Evolutionary conservation across 2,113 vertebrate species (phyloP).

Genomic region (Plecotus auritus): DNA sequence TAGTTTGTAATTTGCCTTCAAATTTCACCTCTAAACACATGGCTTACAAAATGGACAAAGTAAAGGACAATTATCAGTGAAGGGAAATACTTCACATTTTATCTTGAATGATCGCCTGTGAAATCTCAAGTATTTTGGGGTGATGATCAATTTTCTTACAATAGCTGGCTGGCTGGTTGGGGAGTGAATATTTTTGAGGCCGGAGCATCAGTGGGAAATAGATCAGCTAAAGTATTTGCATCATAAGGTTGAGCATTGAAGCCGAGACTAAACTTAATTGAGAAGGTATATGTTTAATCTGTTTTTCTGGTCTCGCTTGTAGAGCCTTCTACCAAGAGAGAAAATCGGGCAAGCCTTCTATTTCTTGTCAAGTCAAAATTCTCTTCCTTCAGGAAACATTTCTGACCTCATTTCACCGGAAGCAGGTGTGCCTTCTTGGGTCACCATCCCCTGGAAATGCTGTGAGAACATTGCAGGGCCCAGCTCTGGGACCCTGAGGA

Average conservation of each 20-base stretch:
- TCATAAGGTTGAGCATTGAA: neutral
- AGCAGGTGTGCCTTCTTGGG: neutral
- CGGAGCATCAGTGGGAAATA: neutral
- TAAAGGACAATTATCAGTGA: neutral
- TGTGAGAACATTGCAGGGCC: neutral
- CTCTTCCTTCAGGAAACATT: neutral
- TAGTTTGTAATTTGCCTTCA: neutral
- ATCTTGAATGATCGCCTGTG: neutral
- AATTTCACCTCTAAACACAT: neutral
- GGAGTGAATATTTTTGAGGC: neutral
- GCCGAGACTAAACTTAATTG: neutral
- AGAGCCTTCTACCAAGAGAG: neutral
- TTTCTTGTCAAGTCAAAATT: neutral
- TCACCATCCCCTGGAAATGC: neutral
- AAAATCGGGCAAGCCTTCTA: neutral
- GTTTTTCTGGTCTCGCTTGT: neutral
- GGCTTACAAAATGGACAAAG: neutral
- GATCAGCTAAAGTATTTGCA: neutral
- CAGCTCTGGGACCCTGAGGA: neutral
- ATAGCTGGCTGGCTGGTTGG: neutral
- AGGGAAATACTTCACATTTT: neutral
- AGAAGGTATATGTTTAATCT: neutral
- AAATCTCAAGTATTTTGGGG: neutral
- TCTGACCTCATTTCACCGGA: neutral
- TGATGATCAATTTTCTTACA: neutral